A percentile compares a stretch with the other conserved stretches of the same genome.
Evolutionary conservation across 1,140 invertebrate species (phyloP).

Genomic region (Aphidius gifuensis): DNA sequence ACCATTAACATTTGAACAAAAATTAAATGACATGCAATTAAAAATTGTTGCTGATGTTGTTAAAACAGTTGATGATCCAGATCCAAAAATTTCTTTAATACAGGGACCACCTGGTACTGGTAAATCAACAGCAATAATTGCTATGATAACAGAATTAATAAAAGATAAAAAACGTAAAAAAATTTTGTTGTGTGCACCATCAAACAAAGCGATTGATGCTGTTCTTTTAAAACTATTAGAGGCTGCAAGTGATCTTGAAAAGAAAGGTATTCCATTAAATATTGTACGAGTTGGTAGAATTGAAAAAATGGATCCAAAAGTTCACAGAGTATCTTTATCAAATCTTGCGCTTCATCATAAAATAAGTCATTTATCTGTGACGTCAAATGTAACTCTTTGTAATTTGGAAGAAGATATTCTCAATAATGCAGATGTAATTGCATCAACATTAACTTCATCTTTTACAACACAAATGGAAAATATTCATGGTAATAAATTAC

Average conservation of each 20-base stretch:
- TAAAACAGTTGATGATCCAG: background rate
- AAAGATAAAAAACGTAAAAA: background rate
- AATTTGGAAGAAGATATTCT: background rate
- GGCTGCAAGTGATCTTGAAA: background rate
- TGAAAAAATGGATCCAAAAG: constrained; percentile 3
- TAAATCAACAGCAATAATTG: background rate
- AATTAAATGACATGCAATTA: background rate
- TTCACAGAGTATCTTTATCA: background rate
- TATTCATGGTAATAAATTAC: background rate
- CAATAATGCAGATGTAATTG: background rate
- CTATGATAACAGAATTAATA: background rate
- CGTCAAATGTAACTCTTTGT: no score
- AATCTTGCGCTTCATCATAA: background rate
- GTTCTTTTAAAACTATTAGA: background rate
- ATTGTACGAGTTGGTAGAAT: constrained; percentile 4
- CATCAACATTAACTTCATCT: background rate
- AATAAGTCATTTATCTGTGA: background rate
- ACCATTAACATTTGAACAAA: background rate
- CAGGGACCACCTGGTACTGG: constrained; percentile 12
- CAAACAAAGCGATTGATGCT: constrained; percentile 12
- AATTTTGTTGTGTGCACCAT: constrained; percentile 11
- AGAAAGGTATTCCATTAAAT: background rate
- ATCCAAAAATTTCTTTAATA: constrained; percentile 2
- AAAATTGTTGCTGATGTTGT: background rate
- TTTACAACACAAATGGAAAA: no score